Conservation (phyloP, 1,140 invertebrate species). For the Lepidurus couesii region DNA sequence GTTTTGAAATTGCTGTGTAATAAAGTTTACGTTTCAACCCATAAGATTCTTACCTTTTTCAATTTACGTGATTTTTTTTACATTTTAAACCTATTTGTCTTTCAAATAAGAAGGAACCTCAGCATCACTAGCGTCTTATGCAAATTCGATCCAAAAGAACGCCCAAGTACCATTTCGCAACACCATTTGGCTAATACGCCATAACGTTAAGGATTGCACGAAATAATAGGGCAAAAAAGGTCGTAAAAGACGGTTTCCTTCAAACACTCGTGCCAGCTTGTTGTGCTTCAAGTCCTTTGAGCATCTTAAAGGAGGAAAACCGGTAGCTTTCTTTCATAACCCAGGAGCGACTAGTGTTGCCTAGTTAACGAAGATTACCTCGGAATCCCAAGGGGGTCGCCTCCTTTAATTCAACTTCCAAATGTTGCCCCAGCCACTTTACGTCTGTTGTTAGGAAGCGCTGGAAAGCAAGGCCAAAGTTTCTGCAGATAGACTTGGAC, state of each 20-base stretch:
- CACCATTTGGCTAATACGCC: background rate
- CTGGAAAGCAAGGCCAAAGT: background rate
- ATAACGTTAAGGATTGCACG: background rate
- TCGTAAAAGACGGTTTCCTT: background rate
- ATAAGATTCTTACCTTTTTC: no score
- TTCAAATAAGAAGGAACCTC: no score
- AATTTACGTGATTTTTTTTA: no score
- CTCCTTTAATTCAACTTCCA: slow-evolving; percentile 18
- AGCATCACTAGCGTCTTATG: background rate
- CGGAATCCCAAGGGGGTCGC: background rate
- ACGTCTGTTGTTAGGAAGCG: slow-evolving; percentile 7
- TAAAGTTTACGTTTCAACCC: no score
- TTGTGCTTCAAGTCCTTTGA: background rate
- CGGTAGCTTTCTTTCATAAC: background rate
- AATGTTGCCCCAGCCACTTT: slow-evolving; percentile 7
- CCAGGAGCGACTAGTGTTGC: slow-evolving; percentile 13
- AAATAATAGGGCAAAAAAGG: background rate
- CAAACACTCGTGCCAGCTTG: background rate
- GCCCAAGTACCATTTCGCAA: background rate
- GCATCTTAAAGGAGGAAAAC: background rate
- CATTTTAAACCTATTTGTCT: no score
- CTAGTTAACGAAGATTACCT: slow-evolving; percentile 22
- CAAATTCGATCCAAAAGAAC: background rate
- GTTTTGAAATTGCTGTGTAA: no score
- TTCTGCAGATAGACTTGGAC: slow-evolving; percentile 1